These are phyloP conservation scores for Stigmatopora argus DNA, from an alignment of 2,113 vertebrate species.

Conservation along the genomic window DNA sequence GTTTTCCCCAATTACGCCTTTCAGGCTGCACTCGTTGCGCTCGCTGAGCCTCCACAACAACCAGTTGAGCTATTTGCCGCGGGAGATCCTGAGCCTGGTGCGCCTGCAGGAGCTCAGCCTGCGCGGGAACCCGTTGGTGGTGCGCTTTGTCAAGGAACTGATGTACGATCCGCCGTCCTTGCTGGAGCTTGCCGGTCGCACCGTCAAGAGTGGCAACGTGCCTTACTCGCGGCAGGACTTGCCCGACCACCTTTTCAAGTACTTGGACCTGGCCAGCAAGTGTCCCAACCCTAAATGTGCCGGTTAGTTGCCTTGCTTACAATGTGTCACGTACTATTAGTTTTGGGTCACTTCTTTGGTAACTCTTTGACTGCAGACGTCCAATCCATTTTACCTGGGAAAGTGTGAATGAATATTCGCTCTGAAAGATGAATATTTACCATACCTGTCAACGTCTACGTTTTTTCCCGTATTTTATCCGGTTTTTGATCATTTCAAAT, in stretches of 20 bases:
- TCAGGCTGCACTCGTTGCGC: conserved; percentile 86
- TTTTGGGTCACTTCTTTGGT: too few species aligned
- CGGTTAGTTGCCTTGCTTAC: conserved; percentile 64
- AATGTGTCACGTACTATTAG: too few species aligned
- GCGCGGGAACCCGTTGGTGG: conserved; percentile 92
- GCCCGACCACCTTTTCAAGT: conserved; percentile 79
- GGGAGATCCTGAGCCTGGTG: conserved; percentile 87
- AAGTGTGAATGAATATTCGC: too few species aligned
- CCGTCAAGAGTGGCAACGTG: conserved; percentile 70
- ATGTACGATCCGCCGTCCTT: conserved; percentile 73
- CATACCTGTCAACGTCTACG: too few species aligned
- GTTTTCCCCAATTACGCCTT: not conserved
- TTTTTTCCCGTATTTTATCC: too few species aligned
- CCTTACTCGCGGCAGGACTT: conserved; percentile 76
- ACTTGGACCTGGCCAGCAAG: conserved; percentile 91
- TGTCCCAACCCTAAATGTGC: conserved; percentile 96
- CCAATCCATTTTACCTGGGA: too few species aligned
- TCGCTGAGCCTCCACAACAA: conserved; percentile 98
- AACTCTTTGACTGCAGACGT: too few species aligned
- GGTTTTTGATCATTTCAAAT: too few species aligned
- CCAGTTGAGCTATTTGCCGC: conserved; percentile 90
- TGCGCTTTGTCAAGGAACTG: conserved; percentile 78
- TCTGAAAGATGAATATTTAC: too few species aligned
- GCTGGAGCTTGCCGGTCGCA: conserved; percentile 72
- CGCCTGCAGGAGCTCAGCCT: conserved; percentile 93